phyloP scores from a whole-genome alignment of 2,797 vertebrate genomes.

The Halcyon chelicuti region DNA sequence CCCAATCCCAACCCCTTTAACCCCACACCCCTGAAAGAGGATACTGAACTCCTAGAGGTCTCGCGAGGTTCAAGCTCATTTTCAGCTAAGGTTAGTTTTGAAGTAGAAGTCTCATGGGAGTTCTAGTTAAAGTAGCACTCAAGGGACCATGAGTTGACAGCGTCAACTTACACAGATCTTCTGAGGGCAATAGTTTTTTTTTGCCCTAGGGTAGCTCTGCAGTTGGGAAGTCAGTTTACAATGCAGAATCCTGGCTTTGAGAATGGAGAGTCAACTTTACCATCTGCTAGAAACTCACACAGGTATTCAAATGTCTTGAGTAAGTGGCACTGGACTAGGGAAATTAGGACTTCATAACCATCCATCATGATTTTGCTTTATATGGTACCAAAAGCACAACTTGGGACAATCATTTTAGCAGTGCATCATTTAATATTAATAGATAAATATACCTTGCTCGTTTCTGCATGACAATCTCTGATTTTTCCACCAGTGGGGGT shows the following conservation, averaged over 20 bases:
- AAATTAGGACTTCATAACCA: constrained; percentile 1
- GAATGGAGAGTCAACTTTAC: not conserved
- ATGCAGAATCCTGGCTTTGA: not conserved
- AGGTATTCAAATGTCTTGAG: not conserved
- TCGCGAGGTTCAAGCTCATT: not conserved
- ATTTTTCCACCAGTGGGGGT: constrained; percentile 66
- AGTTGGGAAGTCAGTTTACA: not conserved
- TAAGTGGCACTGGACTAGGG: not conserved
- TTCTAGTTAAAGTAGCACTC: not conserved
- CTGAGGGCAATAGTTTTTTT: not conserved
- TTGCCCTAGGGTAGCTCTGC: not conserved
- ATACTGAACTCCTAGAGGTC: not conserved
- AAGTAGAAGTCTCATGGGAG: not conserved
- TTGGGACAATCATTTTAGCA: constrained; percentile 33
- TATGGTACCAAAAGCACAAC: constrained; percentile 36
- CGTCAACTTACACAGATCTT: not conserved
- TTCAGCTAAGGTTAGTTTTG: not conserved
- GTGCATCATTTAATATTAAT: constrained; percentile 50
- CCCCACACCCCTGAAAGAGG: not conserved
- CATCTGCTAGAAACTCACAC: not conserved
- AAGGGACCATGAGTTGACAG: not conserved
- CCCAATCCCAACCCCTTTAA: not conserved
- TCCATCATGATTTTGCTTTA: not conserved
- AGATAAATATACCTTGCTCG: constrained; percentile 44
- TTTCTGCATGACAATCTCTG: constrained; percentile 32